These are phyloP conservation scores for Trachurus trachurus DNA, from an alignment of 2,797 vertebrate species.

Conservation along the genomic window DNA sequence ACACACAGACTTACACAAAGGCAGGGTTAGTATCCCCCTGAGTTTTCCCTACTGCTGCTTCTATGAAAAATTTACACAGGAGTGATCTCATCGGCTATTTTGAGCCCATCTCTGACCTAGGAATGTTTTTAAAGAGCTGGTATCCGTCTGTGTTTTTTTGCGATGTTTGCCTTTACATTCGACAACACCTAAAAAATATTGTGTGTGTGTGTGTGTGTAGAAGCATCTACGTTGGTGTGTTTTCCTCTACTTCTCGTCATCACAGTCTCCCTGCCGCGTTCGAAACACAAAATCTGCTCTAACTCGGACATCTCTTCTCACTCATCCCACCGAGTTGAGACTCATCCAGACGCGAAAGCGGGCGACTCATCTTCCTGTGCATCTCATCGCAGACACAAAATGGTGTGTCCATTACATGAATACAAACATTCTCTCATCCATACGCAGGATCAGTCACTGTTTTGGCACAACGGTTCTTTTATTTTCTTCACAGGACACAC, in stretches of 20 bases:
- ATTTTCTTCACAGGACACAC: slow-evolving; percentile 38
- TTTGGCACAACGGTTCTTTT: slow-evolving; percentile 33
- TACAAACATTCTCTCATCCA: slow-evolving; percentile 37
- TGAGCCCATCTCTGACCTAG: slow-evolving; percentile 83
- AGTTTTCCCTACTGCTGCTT: slow-evolving; percentile 82
- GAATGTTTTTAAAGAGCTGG: slow-evolving; percentile 85
- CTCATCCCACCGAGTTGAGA: slow-evolving; percentile 28
- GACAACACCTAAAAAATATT: slow-evolving; percentile 9
- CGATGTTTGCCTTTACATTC: slow-evolving; percentile 49
- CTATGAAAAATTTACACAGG: slow-evolving; percentile 88
- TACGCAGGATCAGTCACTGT: slow-evolving; percentile 20
- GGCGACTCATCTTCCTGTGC: slow-evolving; percentile 35
- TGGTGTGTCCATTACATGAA: slow-evolving; percentile 38
- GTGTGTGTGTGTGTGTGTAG: too few relatives aligned
- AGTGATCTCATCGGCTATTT: slow-evolving; percentile 90
- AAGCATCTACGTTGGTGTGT: slow-evolving; percentile 3
- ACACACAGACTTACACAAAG: slow-evolving; percentile 68
- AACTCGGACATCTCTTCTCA: slow-evolving; percentile 49
- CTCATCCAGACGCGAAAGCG: slow-evolving; percentile 50
- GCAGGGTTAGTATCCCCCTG: slow-evolving; percentile 77
- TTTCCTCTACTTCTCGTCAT: slow-evolving; percentile 20
- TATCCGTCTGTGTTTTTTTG: slow-evolving; percentile 56
- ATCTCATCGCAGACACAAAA: slow-evolving; percentile 38
- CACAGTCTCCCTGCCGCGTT: slow-evolving; percentile 50
- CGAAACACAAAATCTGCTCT: slow-evolving; percentile 47